Conservation (phyloP, 1,140 invertebrate genomes). For the Neocloeon triangulifer region DNA sequence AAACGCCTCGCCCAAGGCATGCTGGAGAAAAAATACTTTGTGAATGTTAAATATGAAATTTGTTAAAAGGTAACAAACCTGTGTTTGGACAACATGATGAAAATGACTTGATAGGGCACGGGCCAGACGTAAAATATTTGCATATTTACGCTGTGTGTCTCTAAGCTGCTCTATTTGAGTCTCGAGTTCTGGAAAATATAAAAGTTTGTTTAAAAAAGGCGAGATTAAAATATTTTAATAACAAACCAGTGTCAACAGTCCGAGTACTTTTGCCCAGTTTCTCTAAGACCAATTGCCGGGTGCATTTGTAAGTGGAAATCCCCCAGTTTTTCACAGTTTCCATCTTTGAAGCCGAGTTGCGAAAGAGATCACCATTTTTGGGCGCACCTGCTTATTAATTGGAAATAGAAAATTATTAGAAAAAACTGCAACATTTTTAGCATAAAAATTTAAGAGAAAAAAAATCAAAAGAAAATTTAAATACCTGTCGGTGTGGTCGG, state of each 20-base stretch:
- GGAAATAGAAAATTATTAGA: too few species aligned
- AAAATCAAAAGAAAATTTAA: too few species aligned
- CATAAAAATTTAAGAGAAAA: too few species aligned
- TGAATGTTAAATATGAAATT: conserved; percentile 2
- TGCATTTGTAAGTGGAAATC: conserved; percentile 92
- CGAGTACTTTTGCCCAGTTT: conserved; percentile 81
- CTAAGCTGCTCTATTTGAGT: conserved; percentile 73
- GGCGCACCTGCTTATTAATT: too few species aligned
- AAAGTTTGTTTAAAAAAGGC: too few species aligned
- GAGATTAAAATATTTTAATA: too few species aligned
- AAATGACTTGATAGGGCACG: conserved; percentile 68
- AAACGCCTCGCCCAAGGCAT: conserved; percentile 70
- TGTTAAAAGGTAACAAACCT: conserved; percentile 21
- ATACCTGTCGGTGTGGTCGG: too few species aligned
- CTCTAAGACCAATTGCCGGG: conserved; percentile 83
- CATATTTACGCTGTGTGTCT: conserved; percentile 87
- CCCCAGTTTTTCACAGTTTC: conserved; percentile 88
- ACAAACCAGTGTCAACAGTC: conserved; percentile 63
- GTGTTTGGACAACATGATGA: conserved; percentile 68
- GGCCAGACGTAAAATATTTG: conserved; percentile 66
- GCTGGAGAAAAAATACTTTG: conserved; percentile 19
- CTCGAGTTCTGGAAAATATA: conserved; percentile 50
- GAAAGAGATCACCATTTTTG: conserved; percentile 35
- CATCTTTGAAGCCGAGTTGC: conserved; percentile 47
- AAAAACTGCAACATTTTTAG: too few species aligned